These are phyloP conservation scores for Agonopterix alstromeriana DNA, from an alignment of 2,888 invertebrate species.

Conservation along the genomic window DNA sequence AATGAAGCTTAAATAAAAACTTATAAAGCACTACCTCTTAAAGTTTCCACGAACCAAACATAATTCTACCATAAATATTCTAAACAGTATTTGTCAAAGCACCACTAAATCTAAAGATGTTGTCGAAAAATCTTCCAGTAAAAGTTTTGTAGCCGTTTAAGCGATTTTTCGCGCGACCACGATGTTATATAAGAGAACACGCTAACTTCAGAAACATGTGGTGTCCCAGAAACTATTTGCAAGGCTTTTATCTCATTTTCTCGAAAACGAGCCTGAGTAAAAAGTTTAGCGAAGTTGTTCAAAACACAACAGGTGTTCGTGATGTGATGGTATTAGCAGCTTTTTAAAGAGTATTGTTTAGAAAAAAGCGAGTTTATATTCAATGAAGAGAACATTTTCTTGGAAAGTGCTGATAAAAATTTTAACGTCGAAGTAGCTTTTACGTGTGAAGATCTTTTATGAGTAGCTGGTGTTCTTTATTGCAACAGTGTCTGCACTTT, in stretches of 20 bases:
- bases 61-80: too few relatives aligned
- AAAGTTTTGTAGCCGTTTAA: slow-evolving; percentile 24
- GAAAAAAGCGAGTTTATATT: slow-evolving; percentile 31
- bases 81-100: not conserved
- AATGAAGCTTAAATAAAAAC: too few relatives aligned
- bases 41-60: too few relatives aligned
- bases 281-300: slow-evolving; percentile 61
- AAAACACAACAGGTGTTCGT: slow-evolving; percentile 68
- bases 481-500: too few relatives aligned
- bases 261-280: slow-evolving; percentile 50
- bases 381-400: slow-evolving; percentile 24
- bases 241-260: slow-evolving; percentile 72
- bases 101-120: slow-evolving; percentile 9
- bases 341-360: slow-evolving; percentile 29
- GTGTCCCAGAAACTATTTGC: slow-evolving; percentile 69
- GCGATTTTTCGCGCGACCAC: slow-evolving; percentile 25
- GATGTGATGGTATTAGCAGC: slow-evolving; percentile 51
- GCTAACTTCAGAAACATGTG: slow-evolving; percentile 64
- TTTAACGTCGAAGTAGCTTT: slow-evolving; percentile 12
- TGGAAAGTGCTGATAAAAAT: slow-evolving; percentile 17
- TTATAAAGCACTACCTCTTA: too few relatives aligned
- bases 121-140: slow-evolving; percentile 18
- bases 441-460: not conserved
- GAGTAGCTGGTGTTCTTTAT: too few relatives aligned
- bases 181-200: slow-evolving; percentile 32